Conservation (phyloP, 2,888 invertebrate species). For the Julus scanicus region DNA sequence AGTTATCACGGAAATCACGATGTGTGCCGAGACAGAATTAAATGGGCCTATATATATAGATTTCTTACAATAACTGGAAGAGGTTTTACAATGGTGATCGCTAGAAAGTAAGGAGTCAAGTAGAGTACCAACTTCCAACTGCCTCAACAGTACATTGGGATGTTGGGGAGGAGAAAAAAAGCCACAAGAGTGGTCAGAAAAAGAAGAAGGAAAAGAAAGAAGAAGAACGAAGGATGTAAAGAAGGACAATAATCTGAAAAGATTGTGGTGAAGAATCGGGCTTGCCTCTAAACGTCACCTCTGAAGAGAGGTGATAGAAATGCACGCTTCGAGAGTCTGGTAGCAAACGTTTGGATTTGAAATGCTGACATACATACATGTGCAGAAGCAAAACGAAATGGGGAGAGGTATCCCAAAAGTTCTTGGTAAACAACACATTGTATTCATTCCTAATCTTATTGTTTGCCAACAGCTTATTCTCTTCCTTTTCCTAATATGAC, state of each 20-base stretch:
- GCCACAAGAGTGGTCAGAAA: slow-evolving; percentile 7
- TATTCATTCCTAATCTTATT: background rate
- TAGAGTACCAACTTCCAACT: background rate
- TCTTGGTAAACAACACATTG: background rate
- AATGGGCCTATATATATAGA: background rate
- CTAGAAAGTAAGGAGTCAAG: slow-evolving; percentile 18
- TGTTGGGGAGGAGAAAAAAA: background rate
- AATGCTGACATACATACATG: background rate
- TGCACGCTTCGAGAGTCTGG: background rate
- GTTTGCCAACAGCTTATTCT: background rate
- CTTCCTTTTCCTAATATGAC: too few relatives aligned
- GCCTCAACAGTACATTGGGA: background rate
- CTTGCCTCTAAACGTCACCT: background rate
- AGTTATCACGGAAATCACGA: slow-evolving; percentile 22
- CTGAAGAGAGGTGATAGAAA: slow-evolving; percentile 12
- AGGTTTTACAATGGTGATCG: background rate
- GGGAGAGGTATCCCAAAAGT: slow-evolving; percentile 1
- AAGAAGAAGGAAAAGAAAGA: background rate
- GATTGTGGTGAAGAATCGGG: slow-evolving; percentile 10
- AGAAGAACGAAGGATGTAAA: background rate
- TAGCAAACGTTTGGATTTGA: background rate
- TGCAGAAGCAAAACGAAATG: background rate
- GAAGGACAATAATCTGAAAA: background rate
- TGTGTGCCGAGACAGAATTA: background rate
- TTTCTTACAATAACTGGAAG: background rate